Conservation (phyloP, 2,888 invertebrate species). For the Cantharis flavilabris region DNA sequence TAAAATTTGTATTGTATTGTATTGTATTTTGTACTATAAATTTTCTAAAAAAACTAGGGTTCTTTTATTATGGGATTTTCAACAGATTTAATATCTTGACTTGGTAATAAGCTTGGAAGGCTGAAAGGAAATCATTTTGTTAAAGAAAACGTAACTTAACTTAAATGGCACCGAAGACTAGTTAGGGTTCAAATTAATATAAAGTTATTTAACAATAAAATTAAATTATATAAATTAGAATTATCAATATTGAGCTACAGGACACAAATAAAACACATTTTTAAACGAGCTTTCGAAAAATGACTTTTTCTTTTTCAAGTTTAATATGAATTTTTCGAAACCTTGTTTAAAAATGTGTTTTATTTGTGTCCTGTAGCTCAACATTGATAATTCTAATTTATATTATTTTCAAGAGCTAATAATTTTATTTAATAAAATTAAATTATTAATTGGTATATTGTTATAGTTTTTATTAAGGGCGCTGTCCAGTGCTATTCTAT, state of each 20-base stretch:
- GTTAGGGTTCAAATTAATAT: not conserved
- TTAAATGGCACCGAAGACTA: not conserved
- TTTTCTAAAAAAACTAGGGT: not conserved
- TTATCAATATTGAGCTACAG: too few species aligned
- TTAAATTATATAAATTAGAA: too few species aligned
- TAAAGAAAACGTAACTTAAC: not conserved
- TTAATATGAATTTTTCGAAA: too few species aligned
- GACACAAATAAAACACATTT: too few species aligned
- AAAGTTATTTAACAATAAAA: not conserved
- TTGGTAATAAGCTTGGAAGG: not conserved
- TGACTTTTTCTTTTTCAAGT: too few species aligned
- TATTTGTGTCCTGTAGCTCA: too few species aligned
- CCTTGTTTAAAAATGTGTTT: too few species aligned
- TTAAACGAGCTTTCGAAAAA: too few species aligned
- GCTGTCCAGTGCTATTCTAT: not conserved
- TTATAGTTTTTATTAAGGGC: too few species aligned
- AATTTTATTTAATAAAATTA: not conserved
- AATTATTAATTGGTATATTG: not conserved
- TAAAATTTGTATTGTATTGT: not conserved
- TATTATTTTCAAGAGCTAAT: too few species aligned
- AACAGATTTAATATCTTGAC: not conserved
- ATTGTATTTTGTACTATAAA: not conserved
- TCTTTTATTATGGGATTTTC: not conserved
- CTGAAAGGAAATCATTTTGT: not conserved
- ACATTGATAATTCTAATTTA: too few species aligned